Base-by-base conservation (phyloP, 2,797 vertebrate species). In the Clarias laeviceps region DNA sequence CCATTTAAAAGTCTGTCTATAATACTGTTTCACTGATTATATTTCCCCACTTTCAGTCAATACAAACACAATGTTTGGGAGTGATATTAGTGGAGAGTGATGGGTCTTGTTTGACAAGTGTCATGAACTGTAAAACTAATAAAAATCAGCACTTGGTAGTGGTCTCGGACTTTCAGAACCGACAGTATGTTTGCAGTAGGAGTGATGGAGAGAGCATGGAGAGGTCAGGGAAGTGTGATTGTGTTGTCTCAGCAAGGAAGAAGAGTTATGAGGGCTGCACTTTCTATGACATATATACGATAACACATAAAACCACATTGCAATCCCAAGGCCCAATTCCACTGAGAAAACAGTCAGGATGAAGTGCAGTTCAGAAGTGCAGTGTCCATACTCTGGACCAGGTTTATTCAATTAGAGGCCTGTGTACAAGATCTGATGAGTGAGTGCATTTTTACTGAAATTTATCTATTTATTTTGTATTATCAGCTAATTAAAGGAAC, bases 191-290 rank as follows among this genome's bases (percentile, higher is more conserved):
- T 73, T 66, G 72, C 72, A 84, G 40, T 45, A 72, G n/a, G 29
- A 84, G 57, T 61, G 37, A 45, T 72, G 8, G 65, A 15, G n/a
- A 69, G 66, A 59, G 56, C 79, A 45, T 37, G 79, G 82, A 79
- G 62, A 86, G 77, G 77, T 78, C 78, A 59, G 57, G 65, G 54
- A 87, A 59, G 29, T 50, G 61, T 84, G 73, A 84, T 80, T 77
- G 70, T 77, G 62, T 82, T 37, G 50, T 84, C 83, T 69, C 54
- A 37, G 62, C 2, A 14, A 79, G 83, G 79, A 80, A 56, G 65
- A 80, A 59, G 64, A 82, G 82, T 84, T 87, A 77, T 62, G 54
- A 74, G 18, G 14, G 61, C 50, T 61, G 78, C 22, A 70, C 73
- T 68, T 85, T 73, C 68, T 65, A 50, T 74, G 70, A 69, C 59